A percentile compares a stretch with the other conserved stretches of the same genome.
Conservation (phyloP, 2,888 invertebrate species). For the Brachylomia viminalis region DNA sequence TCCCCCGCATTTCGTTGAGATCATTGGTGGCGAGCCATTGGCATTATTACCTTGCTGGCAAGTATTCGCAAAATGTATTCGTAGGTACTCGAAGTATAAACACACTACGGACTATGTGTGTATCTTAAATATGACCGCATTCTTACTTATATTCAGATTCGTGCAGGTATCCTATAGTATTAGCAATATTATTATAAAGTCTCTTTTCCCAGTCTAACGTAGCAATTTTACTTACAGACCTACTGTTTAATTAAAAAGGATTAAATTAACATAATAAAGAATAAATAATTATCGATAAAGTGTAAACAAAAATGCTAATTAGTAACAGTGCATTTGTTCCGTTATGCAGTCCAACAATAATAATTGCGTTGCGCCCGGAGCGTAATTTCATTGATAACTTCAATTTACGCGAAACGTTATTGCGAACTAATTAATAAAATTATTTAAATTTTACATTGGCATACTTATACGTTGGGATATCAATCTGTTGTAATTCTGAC, state of each 20-base stretch:
- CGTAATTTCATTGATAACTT: conserved; percentile 78
- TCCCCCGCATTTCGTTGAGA: conserved; percentile 46
- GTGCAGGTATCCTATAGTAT: too few species aligned
- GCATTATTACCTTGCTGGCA: conserved; percentile 36
- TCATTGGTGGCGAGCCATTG: conserved; percentile 45
- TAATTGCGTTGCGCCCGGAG: conserved; percentile 74
- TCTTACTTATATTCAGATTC: too few species aligned
- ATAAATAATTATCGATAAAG: conserved; percentile 49
- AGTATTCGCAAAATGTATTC: conserved; percentile 36
- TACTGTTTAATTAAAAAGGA: conserved; percentile 6
- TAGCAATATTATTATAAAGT: background rate
- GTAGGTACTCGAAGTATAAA: conserved; percentile 11
- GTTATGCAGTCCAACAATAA: conserved; percentile 70
- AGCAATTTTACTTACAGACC: background rate
- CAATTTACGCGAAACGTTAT: conserved; percentile 78
- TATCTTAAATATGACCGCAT: conserved; percentile 13
- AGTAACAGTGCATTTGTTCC: conserved; percentile 73
- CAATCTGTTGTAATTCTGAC: conserved; percentile 70
- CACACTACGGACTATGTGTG: background rate
- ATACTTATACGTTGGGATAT: conserved; percentile 66
- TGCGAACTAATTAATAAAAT: conserved; percentile 80
- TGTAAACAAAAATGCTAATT: conserved; percentile 69
- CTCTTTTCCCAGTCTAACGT: background rate
- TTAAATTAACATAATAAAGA: conserved; percentile 29
- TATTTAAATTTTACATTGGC: conserved; percentile 77